Percentiles rank a stretch among this genome's conserved stretches.
phyloP scores from a whole-genome alignment of 2,113 vertebrate genomes.

The Corythornis cristatus region DNA sequence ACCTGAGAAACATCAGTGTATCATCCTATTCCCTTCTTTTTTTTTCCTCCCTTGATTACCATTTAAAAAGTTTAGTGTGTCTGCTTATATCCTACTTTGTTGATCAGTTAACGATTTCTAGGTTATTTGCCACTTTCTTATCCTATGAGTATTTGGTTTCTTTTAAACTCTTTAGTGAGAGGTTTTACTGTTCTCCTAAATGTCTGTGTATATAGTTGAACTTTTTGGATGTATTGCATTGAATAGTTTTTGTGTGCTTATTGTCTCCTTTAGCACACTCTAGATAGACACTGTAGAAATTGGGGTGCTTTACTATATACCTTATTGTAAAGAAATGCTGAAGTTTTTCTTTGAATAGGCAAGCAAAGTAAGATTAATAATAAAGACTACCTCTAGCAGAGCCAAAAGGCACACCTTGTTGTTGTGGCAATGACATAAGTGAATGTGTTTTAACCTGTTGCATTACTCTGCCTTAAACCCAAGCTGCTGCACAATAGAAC shows the following conservation, averaged over 20 bases:
- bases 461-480: neutral
- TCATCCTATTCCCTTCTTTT: neutral
- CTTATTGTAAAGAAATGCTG: neutral
- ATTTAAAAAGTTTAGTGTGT: neutral
- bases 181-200: neutral
- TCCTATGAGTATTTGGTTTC: neutral
- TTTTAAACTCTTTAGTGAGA: neutral
- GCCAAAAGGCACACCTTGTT: slow-evolving; percentile 40
- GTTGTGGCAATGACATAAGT: slow-evolving; percentile 4
- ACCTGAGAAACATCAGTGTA: neutral
- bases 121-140: neutral
- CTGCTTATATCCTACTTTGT: neutral
- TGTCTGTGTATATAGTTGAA: neutral
- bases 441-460: slow-evolving; percentile 58
- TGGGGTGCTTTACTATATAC: neutral
- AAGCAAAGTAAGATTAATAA: neutral
- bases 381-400: neutral
- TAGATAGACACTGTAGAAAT: neutral
- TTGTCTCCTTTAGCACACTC: neutral
- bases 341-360: neutral
- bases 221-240: neutral
- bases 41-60: neutral
- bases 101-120: neutral
- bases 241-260: neutral
- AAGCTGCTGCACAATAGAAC: neutral